These are phyloP conservation scores for Diuraphis noxia DNA, from an alignment of 1,140 invertebrate species.

Conservation along the genomic window DNA sequence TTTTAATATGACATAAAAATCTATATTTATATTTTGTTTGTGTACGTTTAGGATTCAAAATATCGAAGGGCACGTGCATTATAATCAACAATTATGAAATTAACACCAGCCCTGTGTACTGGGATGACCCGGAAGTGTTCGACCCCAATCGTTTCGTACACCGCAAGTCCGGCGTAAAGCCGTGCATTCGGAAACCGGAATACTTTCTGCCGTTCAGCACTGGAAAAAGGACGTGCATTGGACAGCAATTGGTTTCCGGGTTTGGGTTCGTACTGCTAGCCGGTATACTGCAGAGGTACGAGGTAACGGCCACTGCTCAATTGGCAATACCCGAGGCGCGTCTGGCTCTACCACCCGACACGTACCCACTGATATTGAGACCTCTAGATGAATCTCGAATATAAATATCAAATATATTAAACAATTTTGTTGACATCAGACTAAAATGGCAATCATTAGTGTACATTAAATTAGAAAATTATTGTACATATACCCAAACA, in stretches of 20 bases:
- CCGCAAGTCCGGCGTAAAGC: slow-evolving; percentile 55
- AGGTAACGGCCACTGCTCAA: slow-evolving; percentile 66
- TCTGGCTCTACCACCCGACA: slow-evolving; percentile 71
- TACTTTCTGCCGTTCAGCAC: slow-evolving; percentile 85
- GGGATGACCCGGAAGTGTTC: slow-evolving; percentile 73
- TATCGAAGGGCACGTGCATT: slow-evolving; percentile 73
- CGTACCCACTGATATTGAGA: slow-evolving; percentile 67
- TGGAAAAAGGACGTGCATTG: slow-evolving; percentile 83
- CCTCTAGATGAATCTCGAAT: slow-evolving; percentile 56
- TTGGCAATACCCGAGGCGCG: slow-evolving; percentile 68
- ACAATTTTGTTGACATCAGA: not conserved
- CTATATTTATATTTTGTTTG: not conserved
- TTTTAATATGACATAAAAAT: not conserved
- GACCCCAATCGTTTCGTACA: slow-evolving; percentile 73
- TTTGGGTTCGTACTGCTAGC: slow-evolving; percentile 74
- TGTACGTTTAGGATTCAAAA: slow-evolving; percentile 24
- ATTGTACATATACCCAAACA: not conserved
- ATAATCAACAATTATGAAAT: slow-evolving; percentile 86
- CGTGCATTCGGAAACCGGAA: slow-evolving; percentile 62
- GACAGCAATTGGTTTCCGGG: slow-evolving; percentile 78
- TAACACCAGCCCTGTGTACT: slow-evolving; percentile 74
- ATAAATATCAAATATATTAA: not conserved
- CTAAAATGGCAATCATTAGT: not conserved
- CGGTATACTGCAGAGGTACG: slow-evolving; percentile 74
- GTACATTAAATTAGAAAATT: not conserved